These are phyloP conservation scores for Valencia hispanica DNA, from an alignment of 2,797 vertebrate genomes.

Conservation along the genomic window DNA sequence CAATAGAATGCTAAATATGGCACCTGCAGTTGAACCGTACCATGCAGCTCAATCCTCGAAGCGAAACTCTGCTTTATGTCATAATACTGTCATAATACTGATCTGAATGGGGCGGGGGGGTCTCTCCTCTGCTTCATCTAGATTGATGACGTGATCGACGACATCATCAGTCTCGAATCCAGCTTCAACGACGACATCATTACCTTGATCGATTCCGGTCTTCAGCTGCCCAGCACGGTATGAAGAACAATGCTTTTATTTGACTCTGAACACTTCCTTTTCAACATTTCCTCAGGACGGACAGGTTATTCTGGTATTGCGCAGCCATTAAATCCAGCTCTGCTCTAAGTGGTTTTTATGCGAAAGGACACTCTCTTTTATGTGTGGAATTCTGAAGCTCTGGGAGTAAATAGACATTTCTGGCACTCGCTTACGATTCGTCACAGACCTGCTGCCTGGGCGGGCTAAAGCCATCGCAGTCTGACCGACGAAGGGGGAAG, in stretches of 20 bases:
- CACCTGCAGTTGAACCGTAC: conserved; percentile 61
- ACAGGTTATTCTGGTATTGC: conserved; percentile 1
- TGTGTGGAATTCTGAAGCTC: conserved; percentile 61
- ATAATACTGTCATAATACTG: too few species aligned
- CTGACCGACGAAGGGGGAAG: conserved; percentile 45
- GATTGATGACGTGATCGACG: conserved; percentile 94
- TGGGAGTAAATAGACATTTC: conserved; percentile 74
- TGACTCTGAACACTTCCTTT: conserved; percentile 29
- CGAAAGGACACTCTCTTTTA: conserved; percentile 47
- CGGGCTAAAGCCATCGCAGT: conserved; percentile 48
- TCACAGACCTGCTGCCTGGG: conserved; percentile 70
- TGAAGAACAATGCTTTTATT: conserved; percentile 39
- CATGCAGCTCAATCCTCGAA: conserved; percentile 36
- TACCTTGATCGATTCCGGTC: conserved; percentile 87
- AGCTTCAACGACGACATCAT: conserved; percentile 95
- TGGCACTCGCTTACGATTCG: conserved; percentile 73
- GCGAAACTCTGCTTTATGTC: conserved; percentile 12
- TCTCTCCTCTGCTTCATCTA: conserved; percentile 44
- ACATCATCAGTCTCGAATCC: conserved; percentile 95
- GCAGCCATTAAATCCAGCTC: not conserved
- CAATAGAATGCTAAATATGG: conserved; percentile 76
- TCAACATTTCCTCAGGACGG: conserved; percentile 11
- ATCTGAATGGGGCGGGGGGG: too few species aligned
- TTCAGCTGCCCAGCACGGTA: conserved; percentile 91
- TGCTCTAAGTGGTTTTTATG: conserved; percentile 17